phyloP scores from a whole-genome alignment of 2,888 invertebrate species.

The Leuctra nigra region DNA sequence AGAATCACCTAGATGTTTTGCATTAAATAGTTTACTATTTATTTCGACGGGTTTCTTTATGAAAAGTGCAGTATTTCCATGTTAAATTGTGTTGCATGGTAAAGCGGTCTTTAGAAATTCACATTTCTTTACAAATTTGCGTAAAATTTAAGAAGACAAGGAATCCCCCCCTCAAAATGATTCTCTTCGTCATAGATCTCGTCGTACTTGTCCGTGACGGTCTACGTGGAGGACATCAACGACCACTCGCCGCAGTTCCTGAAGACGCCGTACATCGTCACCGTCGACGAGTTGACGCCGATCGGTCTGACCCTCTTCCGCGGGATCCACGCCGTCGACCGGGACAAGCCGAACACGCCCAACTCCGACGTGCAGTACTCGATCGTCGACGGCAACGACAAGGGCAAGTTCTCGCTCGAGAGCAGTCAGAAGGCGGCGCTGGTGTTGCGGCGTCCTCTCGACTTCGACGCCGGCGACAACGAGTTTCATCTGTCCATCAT shows the following conservation, averaged over 20 bases:
- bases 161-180: no score
- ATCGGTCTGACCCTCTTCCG: conserved; percentile 74
- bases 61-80: no score
- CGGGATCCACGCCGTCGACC: conserved; percentile 71
- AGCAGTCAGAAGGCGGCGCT: conserved; percentile 70
- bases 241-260: conserved; percentile 74
- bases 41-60: no score
- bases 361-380: conserved; percentile 81
- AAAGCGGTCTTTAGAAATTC: no score
- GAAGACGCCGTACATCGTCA: conserved; percentile 69
- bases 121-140: no score
- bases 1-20: no score
- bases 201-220: conserved; percentile 74
- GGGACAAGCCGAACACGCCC: conserved; percentile 81
- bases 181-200: conserved; percentile 64
- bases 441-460: conserved; percentile 64
- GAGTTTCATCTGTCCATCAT: conserved; percentile 66
- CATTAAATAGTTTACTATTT: no score
- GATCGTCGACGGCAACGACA: conserved; percentile 61
- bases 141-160: no score
- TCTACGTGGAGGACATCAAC: conserved; percentile 83
- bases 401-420: conserved; percentile 72
- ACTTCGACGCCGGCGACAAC: conserved; percentile 74
- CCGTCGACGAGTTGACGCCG: conserved; percentile 75
- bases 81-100: no score